Base-by-base conservation (phyloP, 2,797 vertebrate species). In the Sitta carolinensis region DNA sequence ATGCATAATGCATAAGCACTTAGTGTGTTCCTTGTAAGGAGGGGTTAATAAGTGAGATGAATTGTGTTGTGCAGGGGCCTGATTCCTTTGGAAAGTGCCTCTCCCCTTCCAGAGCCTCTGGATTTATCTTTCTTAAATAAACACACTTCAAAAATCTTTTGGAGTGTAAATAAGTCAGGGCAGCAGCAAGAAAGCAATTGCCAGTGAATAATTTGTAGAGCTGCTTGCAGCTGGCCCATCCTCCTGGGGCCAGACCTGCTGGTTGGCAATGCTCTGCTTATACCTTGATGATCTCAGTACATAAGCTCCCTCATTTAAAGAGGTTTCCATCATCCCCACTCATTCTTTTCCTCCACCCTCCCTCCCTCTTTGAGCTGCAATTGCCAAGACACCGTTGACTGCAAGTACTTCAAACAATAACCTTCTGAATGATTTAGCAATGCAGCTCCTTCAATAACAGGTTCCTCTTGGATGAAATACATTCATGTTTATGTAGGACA, bases 71-170 rank as follows among this genome's bases (percentile, higher is more conserved):
- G 59, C 19, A 8, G 36, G 84, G 62, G 68, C 9, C 9, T 5
- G 63, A 63, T 89, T 84, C 76, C 74, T 94, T 77, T n/a, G 23
- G 80, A 89, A 89, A 79, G 74, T 63, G 82, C n/a, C 5, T 38
- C 47, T 77, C 59, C 54, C 52, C 20, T 89, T 67, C 80, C 70
- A 84, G 82, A 95, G 57, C 64, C 83, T 92, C 84, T 79, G 73
- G 55, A 26, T 95, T 85, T 93, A 85, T 87, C 95, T 95, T 69
- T 75, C 89, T 93, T 81, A 81, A 93, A 91, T 77, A 95, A 96
- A 97, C 94, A 96, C 70, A 80, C 96, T 98, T 90, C 95, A 96
- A 80, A 93, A 89, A 48, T 87, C 82, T 91, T 93, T 75, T 90
- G 92, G 94, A 68, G 40, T 89, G 91, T 94, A 80, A 80, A 87